Conservation (phyloP, 2,113 vertebrate species). For the Nicator chloris region DNA sequence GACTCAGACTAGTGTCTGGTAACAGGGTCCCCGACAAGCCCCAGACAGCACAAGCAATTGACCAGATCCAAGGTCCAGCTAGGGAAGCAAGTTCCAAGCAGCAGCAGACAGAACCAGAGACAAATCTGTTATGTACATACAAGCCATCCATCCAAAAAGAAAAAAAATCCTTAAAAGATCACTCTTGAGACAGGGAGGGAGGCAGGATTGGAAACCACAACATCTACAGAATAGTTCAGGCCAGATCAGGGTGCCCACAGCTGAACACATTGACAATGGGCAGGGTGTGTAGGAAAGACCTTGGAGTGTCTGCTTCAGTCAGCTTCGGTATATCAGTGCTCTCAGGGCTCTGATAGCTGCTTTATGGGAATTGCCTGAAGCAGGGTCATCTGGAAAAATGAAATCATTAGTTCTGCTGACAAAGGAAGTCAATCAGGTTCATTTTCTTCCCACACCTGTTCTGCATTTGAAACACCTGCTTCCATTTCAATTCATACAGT, state of each 20-base stretch:
- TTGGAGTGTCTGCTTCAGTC: background rate
- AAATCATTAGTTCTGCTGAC: background rate
- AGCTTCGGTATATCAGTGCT: background rate
- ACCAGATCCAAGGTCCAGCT: background rate
- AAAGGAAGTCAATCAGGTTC: background rate
- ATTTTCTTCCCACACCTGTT: accelerated
- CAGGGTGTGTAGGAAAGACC: background rate
- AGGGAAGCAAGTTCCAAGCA: background rate
- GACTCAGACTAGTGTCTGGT: background rate
- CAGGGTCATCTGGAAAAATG: background rate
- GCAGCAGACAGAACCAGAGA: background rate
- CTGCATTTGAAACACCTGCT: background rate
- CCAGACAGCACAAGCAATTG: background rate
- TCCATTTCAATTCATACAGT: background rate
- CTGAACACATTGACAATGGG: accelerated
- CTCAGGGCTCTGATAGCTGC: background rate
- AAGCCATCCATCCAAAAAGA: accelerated
- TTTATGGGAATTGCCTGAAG: background rate
- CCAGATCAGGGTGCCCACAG: background rate
- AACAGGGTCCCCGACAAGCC: background rate
- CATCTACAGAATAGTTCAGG: background rate
- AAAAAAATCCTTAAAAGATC: too few relatives aligned
- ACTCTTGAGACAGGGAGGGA: background rate
- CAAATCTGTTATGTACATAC: background rate
- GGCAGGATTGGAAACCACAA: background rate